Percentiles rank a stretch among this genome's conserved stretches.
Evolutionary conservation across 2,113 vertebrate species (phyloP).

Genomic region (Dipodomys spectabilis): DNA sequence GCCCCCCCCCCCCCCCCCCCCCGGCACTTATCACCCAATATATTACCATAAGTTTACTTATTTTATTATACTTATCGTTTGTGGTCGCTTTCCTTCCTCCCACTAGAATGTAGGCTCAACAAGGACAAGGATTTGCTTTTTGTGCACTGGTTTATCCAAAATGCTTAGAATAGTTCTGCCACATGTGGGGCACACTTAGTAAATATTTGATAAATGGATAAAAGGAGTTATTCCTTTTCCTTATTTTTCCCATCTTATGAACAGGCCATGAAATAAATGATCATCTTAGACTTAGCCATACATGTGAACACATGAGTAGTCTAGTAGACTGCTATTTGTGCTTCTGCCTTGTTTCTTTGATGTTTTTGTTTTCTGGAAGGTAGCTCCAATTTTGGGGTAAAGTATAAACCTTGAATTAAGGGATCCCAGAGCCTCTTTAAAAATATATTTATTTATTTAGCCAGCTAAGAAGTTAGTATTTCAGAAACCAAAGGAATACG

Average conservation of each 20-base stretch:
- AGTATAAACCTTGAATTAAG: constrained; percentile 24
- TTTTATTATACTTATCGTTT: constrained; percentile 6
- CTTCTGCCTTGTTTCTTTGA: constrained; percentile 31
- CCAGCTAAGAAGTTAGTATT: neutral
- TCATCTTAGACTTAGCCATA: neutral
- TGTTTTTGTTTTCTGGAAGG: constrained; percentile 4
- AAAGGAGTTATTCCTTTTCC: neutral
- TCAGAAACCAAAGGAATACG: constrained; percentile 31
- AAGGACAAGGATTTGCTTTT: neutral
- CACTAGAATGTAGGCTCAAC: neutral
- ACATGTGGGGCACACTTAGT: neutral
- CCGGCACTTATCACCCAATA: neutral
- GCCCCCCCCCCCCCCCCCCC: neutral
- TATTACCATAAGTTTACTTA: neutral
- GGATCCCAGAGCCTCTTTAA: neutral
- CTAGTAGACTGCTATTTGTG: neutral
- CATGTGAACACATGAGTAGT: neutral
- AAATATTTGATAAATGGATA: constrained; percentile 5
- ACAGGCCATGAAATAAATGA: neutral
- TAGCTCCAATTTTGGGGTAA: neutral
- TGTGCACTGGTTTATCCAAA: neutral
- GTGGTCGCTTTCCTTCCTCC: neutral
- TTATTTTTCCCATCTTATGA: neutral
- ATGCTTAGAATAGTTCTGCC: neutral
- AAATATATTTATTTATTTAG: neutral